These are phyloP conservation scores for Cryptoblepharus egeriae DNA, from an alignment of 2,797 vertebrate genomes.

Conservation along the genomic window DNA sequence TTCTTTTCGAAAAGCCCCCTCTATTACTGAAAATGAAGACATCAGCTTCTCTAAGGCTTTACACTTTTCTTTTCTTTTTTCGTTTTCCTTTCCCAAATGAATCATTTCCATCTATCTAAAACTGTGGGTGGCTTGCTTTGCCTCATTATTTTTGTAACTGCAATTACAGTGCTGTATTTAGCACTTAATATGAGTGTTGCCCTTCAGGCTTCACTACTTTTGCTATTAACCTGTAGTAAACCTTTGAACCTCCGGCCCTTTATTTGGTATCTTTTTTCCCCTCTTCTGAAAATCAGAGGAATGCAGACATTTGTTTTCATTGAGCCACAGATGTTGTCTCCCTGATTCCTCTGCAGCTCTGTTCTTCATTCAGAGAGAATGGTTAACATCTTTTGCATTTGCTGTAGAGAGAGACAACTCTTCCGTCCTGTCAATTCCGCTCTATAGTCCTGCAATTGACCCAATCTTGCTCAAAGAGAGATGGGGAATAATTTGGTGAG, in stretches of 20 bases:
- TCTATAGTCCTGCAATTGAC: neutral
- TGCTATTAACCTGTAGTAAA: neutral
- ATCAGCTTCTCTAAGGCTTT: neutral
- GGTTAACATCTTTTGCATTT: neutral
- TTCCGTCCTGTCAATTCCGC: neutral
- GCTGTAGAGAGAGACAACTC: neutral
- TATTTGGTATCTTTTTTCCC: neutral
- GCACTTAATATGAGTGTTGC: neutral
- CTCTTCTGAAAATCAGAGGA: neutral
- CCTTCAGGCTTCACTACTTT: neutral
- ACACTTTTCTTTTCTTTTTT: too few relatives aligned
- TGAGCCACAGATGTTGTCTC: too few relatives aligned
- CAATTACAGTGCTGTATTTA: neutral
- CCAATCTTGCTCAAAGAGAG: neutral
- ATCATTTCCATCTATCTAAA: conserved; percentile 3
- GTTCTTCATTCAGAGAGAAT: neutral
- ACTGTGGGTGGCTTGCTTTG: neutral
- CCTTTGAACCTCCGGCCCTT: neutral
- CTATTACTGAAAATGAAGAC: neutral
- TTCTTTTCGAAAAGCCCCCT: neutral
- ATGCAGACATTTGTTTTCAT: neutral
- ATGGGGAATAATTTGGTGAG: neutral
- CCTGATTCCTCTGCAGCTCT: neutral
- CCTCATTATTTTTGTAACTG: neutral
- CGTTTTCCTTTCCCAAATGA: neutral